Conservation (phyloP, 1,140 invertebrate genomes). For the Stenopsyche tienmushanensis region DNA sequence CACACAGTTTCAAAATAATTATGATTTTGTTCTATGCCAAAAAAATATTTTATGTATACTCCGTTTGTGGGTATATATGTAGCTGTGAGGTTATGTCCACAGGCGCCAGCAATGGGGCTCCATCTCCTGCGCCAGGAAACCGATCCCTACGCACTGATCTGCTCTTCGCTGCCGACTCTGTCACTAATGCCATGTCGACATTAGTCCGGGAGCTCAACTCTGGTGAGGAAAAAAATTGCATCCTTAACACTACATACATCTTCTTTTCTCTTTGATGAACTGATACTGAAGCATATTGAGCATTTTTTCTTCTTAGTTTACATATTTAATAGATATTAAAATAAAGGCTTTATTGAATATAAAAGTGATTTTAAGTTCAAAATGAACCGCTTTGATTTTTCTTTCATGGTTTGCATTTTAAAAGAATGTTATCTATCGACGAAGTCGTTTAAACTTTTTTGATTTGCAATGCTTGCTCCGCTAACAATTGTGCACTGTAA, state of each 20-base stretch:
- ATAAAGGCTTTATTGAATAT: too few relatives aligned
- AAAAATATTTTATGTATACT: neutral
- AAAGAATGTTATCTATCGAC: too few relatives aligned
- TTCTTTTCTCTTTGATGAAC: too few relatives aligned
- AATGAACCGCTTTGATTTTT: too few relatives aligned
- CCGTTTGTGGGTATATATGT: neutral
- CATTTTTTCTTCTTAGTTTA: too few relatives aligned
- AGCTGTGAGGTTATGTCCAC: constrained; percentile 18
- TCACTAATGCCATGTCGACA: constrained; percentile 95
- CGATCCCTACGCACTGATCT: constrained; percentile 79
- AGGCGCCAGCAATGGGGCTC: constrained; percentile 41
- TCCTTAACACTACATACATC: neutral
- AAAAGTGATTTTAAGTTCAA: too few relatives aligned
- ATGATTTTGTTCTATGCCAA: constrained; percentile 1
- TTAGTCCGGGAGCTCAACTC: constrained; percentile 93
- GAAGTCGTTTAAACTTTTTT: too few relatives aligned
- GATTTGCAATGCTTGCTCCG: too few relatives aligned
- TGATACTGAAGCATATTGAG: too few relatives aligned
- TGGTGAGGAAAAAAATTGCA: constrained; percentile 56
- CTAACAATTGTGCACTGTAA: too few relatives aligned
- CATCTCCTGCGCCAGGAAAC: constrained; percentile 53
- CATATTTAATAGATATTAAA: too few relatives aligned
- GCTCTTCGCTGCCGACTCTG: constrained; percentile 89
- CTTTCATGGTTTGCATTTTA: too few relatives aligned
- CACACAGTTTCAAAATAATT: constrained; percentile 9